These are phyloP conservation scores for Hafferia zeledoni DNA, from an alignment of 2,797 vertebrate genomes.

Conservation along the genomic window DNA sequence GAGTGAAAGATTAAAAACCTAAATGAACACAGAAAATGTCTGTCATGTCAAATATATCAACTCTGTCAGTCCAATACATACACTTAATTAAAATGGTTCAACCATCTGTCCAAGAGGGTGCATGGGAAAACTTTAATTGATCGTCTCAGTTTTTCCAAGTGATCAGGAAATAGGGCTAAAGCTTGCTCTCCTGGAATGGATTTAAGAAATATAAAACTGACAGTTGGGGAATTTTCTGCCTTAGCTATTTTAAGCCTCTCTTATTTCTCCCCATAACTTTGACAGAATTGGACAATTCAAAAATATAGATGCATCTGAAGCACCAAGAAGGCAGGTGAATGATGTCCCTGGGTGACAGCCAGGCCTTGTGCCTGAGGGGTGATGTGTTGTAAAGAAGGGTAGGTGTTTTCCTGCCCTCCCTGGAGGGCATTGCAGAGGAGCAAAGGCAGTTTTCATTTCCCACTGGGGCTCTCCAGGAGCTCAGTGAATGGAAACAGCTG, in stretches of 20 bases:
- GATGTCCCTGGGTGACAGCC: background rate
- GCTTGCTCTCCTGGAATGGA: conserved; percentile 20
- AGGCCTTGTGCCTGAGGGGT: background rate
- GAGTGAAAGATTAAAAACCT: conserved; percentile 54
- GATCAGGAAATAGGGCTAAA: conserved; percentile 6
- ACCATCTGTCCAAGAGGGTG: conserved; percentile 69
- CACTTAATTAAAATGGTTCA: conserved; percentile 70
- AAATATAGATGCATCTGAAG: background rate
- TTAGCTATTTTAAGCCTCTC: conserved; percentile 12
- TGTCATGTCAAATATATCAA: conserved; percentile 57
- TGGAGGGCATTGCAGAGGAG: background rate
- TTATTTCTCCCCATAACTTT: background rate
- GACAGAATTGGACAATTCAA: background rate
- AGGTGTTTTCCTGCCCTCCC: conserved; percentile 35
- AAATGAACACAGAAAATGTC: conserved; percentile 67
- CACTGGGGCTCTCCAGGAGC: background rate
- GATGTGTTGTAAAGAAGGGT: conserved; percentile 4
- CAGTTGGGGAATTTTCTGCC: conserved; percentile 40
- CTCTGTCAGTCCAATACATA: conserved; percentile 53
- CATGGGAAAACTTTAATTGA: conserved; percentile 59
- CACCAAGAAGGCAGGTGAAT: background rate
- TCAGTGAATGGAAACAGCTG: conserved; percentile 4
- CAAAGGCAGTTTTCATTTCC: conserved; percentile 19
- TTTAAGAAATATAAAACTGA: conserved; percentile 34
- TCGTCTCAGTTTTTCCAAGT: background rate